phyloP scores from a whole-genome alignment of 2,797 vertebrate genomes.

The Poeciliopsis presidionis region DNA sequence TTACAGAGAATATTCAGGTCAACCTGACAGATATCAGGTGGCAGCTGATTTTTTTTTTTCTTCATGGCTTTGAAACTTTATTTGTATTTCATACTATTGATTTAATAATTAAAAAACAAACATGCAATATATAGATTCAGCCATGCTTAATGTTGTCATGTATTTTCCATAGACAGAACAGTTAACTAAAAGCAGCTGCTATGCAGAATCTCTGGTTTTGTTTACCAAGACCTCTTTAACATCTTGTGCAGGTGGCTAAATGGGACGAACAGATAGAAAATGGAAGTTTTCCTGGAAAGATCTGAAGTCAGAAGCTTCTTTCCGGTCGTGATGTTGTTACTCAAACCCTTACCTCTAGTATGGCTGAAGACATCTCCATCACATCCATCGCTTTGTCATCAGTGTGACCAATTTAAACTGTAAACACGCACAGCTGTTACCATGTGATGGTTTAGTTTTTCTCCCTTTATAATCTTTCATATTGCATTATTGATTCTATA shows the following conservation, averaged over 20 bases:
- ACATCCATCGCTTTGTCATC: constrained; percentile 24
- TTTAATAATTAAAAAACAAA: neutral
- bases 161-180: neutral
- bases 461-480: constrained; percentile 16
- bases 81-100: neutral
- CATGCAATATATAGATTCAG: neutral
- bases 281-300: constrained; percentile 81
- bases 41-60: neutral
- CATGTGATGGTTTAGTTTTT: constrained; percentile 22
- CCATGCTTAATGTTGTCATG: neutral
- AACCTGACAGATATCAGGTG: neutral
- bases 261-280: constrained; percentile 81
- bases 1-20: neutral
- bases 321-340: constrained; percentile 32
- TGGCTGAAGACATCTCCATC: constrained; percentile 51
- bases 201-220: neutral
- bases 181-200: neutral
- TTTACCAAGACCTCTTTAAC: neutral
- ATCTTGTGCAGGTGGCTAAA: constrained; percentile 70
- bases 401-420: constrained; percentile 33
- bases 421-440: constrained; percentile 63
- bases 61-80: neutral
- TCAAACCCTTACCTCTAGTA: constrained; percentile 34
- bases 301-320: constrained; percentile 59
- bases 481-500: constrained; percentile 30